Conservation (phyloP, 2,888 invertebrate genomes). For the Trilocha varians region DNA sequence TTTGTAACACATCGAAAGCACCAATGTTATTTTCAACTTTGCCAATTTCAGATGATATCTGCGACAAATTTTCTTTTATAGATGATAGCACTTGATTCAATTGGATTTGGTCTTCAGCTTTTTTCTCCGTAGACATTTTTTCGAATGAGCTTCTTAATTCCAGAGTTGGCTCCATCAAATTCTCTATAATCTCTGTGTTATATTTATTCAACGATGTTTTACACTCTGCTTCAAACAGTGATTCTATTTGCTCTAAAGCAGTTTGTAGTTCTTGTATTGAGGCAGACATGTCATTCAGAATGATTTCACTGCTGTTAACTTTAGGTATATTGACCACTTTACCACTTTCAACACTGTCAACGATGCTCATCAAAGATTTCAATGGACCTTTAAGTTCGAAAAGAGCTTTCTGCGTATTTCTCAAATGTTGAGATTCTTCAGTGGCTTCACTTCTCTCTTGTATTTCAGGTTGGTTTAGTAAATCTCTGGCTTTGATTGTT, state of each 20-base stretch:
- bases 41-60: constrained; percentile 44
- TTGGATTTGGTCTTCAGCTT: constrained; percentile 28
- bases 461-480: constrained; percentile 42
- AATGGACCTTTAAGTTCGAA: constrained; percentile 52
- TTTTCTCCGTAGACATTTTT: constrained; percentile 39
- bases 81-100: constrained; percentile 41
- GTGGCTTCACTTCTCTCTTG: constrained; percentile 43
- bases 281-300: constrained; percentile 57
- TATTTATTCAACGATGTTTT: constrained; percentile 42
- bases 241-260: constrained; percentile 60
- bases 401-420: constrained; percentile 55
- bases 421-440: constrained; percentile 45
- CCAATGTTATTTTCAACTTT: constrained; percentile 43
- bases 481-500: constrained; percentile 61
- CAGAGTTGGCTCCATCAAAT: constrained; percentile 75
- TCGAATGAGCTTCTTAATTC: constrained; percentile 76
- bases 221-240: constrained; percentile 69
- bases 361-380: constrained; percentile 44
- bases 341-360: constrained; percentile 39
- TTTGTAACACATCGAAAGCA: constrained; percentile 49
- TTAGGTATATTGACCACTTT: constrained; percentile 27
- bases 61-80: constrained; percentile 45
- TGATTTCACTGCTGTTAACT: constrained; percentile 43
- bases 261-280: constrained; percentile 65
- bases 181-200: constrained; percentile 76